These are phyloP conservation scores for Rhynchotus rufescens DNA, from an alignment of 2,797 vertebrate species.

Conservation along the genomic window DNA sequence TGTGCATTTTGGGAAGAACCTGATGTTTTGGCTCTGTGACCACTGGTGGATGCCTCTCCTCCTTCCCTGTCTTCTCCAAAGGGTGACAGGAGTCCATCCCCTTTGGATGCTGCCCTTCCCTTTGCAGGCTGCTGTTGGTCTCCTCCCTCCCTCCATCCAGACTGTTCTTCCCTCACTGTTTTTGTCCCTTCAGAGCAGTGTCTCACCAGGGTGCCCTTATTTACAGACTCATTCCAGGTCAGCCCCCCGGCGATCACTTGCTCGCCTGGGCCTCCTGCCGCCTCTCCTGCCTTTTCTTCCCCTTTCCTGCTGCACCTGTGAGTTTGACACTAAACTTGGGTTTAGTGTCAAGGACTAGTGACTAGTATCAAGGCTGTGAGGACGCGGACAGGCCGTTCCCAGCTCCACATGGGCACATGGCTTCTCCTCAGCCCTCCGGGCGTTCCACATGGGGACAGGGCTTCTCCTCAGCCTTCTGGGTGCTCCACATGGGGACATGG, in stretches of 20 bases:
- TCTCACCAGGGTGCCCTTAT: not conserved
- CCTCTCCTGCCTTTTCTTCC: not conserved
- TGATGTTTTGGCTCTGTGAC: not conserved
- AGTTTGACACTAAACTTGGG: not conserved
- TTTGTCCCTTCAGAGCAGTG: not conserved
- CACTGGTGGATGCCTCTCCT: not conserved
- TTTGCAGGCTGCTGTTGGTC: not conserved
- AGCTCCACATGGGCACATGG: not conserved
- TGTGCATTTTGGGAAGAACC: not conserved
- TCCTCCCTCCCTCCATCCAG: not conserved
- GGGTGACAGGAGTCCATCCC: not conserved
- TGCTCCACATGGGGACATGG: too few species aligned
- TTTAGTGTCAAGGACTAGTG: too few species aligned
- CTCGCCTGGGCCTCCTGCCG: not conserved
- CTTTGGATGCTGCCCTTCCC: not conserved
- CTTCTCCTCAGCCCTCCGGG: slow-evolving; percentile 15
- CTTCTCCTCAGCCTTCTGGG: too few species aligned
- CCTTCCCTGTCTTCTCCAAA: not conserved
- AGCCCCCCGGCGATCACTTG: not conserved
- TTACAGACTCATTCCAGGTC: not conserved
- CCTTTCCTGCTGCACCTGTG: not conserved
- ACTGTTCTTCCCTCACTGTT: not conserved
- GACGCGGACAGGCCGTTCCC: not conserved
- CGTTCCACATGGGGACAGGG: too few species aligned
- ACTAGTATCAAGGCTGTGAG: not conserved